phyloP scores from a whole-genome alignment of 2,113 vertebrate genomes.

The Hepsetus odoe region DNA sequence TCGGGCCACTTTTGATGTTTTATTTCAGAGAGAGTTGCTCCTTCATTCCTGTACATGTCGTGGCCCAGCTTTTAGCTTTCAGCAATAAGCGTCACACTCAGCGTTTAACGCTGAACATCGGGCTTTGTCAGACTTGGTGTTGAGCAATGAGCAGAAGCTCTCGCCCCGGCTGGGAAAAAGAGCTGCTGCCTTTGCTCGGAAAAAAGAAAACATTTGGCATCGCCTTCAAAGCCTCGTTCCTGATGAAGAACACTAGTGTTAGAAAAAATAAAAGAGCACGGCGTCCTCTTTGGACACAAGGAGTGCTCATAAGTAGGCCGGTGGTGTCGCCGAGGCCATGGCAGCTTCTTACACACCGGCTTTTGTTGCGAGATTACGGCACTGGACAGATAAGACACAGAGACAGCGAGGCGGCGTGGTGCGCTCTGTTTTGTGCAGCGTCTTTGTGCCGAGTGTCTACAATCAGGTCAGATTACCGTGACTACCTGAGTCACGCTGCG shows the following conservation, averaged over 20 bases:
- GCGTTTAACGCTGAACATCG: too few species aligned
- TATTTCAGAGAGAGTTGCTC: neutral
- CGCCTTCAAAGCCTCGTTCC: conserved; percentile 57
- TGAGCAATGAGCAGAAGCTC: neutral
- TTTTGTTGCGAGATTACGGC: conserved; percentile 48
- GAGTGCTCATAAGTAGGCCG: conserved; percentile 56
- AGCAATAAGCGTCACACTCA: neutral
- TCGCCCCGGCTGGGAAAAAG: neutral
- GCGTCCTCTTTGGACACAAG: conserved; percentile 53
- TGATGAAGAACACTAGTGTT: conserved; percentile 26
- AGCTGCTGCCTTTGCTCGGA: conserved; percentile 23
- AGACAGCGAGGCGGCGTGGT: neutral
- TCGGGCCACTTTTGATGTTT: too few species aligned
- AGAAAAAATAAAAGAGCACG: conserved; percentile 50
- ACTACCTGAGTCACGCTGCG: conserved; percentile 64
- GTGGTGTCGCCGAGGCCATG: conserved; percentile 52
- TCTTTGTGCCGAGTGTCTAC: conserved; percentile 16
- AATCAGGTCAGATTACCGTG: conserved; percentile 54
- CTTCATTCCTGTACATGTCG: neutral
- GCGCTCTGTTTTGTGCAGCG: neutral
- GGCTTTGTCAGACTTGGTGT: neutral
- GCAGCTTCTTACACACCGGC: conserved; percentile 46
- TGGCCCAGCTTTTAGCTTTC: neutral
- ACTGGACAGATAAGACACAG: conserved; percentile 55
- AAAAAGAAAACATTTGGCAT: conserved; percentile 54